Percentiles rank a stretch among this genome's conserved stretches.
Evolutionary conservation across 2,113 vertebrate genomes (phyloP).

Genomic region (Felis chaus): DNA sequence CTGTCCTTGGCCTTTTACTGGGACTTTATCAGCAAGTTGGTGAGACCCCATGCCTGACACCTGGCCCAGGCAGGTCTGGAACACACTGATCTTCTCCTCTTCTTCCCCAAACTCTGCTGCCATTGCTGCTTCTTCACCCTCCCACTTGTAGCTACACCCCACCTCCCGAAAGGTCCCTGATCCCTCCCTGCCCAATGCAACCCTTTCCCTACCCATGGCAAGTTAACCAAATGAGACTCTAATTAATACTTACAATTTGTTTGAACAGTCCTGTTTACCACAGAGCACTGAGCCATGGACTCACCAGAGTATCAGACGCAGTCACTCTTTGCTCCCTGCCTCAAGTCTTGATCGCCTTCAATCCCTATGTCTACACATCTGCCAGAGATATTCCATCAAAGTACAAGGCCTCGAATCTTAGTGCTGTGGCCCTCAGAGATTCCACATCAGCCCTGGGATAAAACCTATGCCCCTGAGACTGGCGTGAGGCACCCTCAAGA

Average conservation of each 20-base stretch:
- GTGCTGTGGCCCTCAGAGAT: accelerated
- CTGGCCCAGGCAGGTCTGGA: too few relatives aligned
- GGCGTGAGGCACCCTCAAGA: background rate
- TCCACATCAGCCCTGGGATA: too few relatives aligned
- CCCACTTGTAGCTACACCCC: too few relatives aligned
- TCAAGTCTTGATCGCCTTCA: background rate
- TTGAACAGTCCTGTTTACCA: background rate
- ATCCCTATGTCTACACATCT: background rate
- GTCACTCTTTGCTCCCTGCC: background rate
- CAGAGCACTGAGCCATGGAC: background rate
- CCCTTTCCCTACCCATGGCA: background rate
- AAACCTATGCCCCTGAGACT: background rate
- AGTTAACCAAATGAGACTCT: background rate
- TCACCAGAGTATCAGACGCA: background rate
- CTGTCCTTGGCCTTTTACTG: too few relatives aligned
- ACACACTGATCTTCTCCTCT: too few relatives aligned
- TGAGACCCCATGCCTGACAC: too few relatives aligned
- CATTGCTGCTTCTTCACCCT: too few relatives aligned
- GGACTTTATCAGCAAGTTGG: too few relatives aligned
- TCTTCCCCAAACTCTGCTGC: too few relatives aligned
- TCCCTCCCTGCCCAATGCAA: too few relatives aligned
- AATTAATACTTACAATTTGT: background rate
- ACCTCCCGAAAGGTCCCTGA: too few relatives aligned
- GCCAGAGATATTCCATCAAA: background rate
- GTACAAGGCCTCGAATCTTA: background rate